A percentile compares a stretch with the other conserved stretches of the same genome.
phyloP scores from a whole-genome alignment of 2,888 invertebrate genomes.

The Nezara viridula region DNA sequence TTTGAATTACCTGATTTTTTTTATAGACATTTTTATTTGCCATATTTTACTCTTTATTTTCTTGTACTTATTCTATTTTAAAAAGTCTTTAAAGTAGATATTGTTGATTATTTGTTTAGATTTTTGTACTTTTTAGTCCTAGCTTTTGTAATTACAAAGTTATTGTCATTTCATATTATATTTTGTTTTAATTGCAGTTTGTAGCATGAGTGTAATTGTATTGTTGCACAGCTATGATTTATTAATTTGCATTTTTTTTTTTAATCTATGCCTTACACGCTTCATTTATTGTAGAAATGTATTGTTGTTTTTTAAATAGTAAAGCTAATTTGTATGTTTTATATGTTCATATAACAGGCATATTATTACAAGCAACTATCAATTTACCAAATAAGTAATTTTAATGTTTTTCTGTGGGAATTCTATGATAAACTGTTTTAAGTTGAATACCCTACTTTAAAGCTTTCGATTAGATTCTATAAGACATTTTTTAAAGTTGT shows the following conservation, averaged over 20 bases:
- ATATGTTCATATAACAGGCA: background rate
- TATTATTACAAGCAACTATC: background rate
- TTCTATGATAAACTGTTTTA: background rate
- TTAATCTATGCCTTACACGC: background rate
- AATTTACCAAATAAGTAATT: background rate
- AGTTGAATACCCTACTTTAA: background rate
- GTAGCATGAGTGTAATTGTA: conserved; percentile 15
- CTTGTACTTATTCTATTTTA: conserved; percentile 12
- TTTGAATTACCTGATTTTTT: conserved; percentile 58
- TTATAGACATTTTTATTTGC: conserved; percentile 36
- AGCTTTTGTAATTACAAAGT: background rate
- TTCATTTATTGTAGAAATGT: background rate
- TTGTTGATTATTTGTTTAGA: background rate
- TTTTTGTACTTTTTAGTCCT: background rate
- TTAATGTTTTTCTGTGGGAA: background rate
- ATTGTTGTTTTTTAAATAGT: background rate
- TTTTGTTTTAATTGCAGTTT: background rate
- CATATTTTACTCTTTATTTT: conserved; percentile 27
- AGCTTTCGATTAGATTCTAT: background rate
- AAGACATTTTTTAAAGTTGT: background rate
- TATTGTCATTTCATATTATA: background rate
- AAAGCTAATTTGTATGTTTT: background rate
- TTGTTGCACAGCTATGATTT: background rate
- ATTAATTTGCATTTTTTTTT: background rate
- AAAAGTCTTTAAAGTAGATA: conserved; percentile 22